phyloP scores from a whole-genome alignment of 2,888 invertebrate genomes.

The Octonoba sinensis region DNA sequence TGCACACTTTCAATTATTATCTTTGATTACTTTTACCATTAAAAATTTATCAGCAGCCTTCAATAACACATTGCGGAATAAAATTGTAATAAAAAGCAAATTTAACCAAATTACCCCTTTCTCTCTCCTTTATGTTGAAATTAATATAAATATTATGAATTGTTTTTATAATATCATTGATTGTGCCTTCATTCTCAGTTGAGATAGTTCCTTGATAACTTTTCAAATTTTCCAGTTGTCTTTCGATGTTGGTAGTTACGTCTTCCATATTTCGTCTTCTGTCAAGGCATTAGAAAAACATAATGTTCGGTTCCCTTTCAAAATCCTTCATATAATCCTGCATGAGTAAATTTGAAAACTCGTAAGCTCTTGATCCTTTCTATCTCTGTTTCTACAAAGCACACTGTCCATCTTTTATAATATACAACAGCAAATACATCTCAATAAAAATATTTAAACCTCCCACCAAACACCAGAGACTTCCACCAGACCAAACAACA shows the following conservation, averaged over 20 bases:
- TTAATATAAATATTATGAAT: slow-evolving; percentile 30
- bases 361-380: too few species aligned
- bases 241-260: slow-evolving; percentile 2
- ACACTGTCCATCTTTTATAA: too few species aligned
- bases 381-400: too few species aligned
- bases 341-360: too few species aligned
- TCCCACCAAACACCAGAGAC: too few species aligned
- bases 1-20: background rate
- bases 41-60: background rate
- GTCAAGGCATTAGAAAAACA: too few species aligned
- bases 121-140: slow-evolving; percentile 34
- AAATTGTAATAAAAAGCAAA: background rate
- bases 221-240: slow-evolving; percentile 28
- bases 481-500: too few species aligned
- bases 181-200: slow-evolving; percentile 23
- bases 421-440: too few species aligned
- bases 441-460: too few species aligned
- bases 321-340: too few species aligned
- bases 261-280: too few species aligned
- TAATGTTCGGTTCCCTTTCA: too few species aligned
- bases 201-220: slow-evolving; percentile 4
- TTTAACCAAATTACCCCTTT: slow-evolving; percentile 31
- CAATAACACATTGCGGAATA: background rate
- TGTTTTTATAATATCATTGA: slow-evolving; percentile 26
- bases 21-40: background rate